phyloP scores from a whole-genome alignment of 2,888 invertebrate genomes.

The Platycnemis pennipes region DNA sequence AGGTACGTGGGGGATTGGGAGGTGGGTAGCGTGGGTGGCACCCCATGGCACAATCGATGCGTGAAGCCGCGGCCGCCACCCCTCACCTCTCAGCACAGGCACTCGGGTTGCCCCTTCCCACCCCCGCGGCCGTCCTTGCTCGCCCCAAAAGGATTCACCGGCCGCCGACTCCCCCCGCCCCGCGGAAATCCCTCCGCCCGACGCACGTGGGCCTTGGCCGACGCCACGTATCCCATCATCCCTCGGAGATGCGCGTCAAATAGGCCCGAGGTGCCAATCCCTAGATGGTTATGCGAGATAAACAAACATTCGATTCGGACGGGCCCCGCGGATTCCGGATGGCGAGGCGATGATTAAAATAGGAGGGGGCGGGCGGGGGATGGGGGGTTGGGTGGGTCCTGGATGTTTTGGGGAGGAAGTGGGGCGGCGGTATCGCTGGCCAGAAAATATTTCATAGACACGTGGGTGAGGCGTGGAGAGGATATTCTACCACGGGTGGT shows the following conservation, averaged over 20 bases:
- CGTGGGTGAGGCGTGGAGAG: too few species aligned
- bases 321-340: background rate
- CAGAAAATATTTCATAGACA: background rate
- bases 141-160: background rate
- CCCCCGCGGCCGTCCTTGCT: background rate
- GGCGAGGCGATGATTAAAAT: slow-evolving; percentile 25
- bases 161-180: background rate
- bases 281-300: slow-evolving; percentile 45
- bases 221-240: background rate
- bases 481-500: too few species aligned
- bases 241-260: background rate
- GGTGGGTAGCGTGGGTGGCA: slow-evolving; percentile 37
- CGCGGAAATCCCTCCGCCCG: too few species aligned
- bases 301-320: slow-evolving; percentile 45
- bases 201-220: background rate
- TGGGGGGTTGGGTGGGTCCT: background rate
- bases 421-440: background rate
- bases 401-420: background rate
- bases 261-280: slow-evolving; percentile 40
- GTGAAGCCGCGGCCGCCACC: slow-evolving; percentile 1
- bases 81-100: slow-evolving; percentile 28
- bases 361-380: background rate
- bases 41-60: slow-evolving; percentile 65
- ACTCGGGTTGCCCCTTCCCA: slow-evolving; percentile 6
- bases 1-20: background rate